Evolutionary conservation across 2,797 vertebrate genomes (phyloP), one percentile per base, ranked within the genome.

Genomic region (Scolopax bukidnonensis): DNA sequence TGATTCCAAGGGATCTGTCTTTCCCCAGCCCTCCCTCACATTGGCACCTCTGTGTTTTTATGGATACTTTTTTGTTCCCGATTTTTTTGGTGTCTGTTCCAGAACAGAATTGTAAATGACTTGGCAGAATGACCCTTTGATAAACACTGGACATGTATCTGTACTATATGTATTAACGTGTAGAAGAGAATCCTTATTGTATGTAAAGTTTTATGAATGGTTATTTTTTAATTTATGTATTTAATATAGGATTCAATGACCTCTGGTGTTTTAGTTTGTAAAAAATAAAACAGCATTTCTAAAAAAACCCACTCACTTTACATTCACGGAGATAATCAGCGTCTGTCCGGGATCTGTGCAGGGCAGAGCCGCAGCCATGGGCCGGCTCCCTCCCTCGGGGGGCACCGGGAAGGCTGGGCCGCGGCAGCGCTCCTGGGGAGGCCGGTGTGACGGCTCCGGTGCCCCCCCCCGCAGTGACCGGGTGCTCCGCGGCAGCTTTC

Each of bases 171-270:
- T 97, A 98, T 97, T 97, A 97, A 97, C 4, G 75, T 97, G 98
- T 98, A 98, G 95, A 96, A 94, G 97, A 97, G 98, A 97, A 97
- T 96, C 97, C 95, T 97, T 97, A 98, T 61, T 97, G 97, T 98
- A 98, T 98, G 97, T 98, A 98, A 98, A 98, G 96, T 98, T 98
- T 98, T 98, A 98, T 97, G 98, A 97, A 98, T 96, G 96, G 97
- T 98, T 98, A 98, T 98, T 98, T 98, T 98, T 98, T 98, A 98
- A 98, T 97, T 98, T 98, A 97, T 98, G 98, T 98, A 98, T 98
- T 98, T 98, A 98, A 97, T 97, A 98, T 98, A 98, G 97, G 97
- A 98, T 98, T 98, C 97, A 91, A 98, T 96, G 96, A 98, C 95
- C 97, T 98, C 97, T 97, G 96, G 97, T 98, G 98, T 98, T 98